phyloP scores from a whole-genome alignment of 2,797 vertebrate genomes.

The Chrosomus eos region DNA sequence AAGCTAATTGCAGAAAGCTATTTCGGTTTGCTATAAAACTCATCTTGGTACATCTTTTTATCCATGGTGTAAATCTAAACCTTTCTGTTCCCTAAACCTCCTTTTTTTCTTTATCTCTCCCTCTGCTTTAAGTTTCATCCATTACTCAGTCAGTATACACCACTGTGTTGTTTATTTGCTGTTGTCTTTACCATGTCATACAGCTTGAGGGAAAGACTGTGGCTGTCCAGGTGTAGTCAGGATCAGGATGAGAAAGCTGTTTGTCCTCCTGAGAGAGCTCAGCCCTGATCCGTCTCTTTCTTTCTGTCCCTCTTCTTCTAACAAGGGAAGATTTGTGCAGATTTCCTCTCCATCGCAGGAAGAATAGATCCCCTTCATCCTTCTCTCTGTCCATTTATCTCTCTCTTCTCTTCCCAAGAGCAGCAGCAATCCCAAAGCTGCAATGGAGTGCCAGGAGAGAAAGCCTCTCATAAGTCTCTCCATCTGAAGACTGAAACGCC shows the following conservation, averaged over 20 bases:
- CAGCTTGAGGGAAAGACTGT: conserved; percentile 15
- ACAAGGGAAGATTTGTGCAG: conserved; percentile 77
- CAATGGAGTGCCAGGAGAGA: conserved; percentile 65
- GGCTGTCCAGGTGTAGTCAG: conserved; percentile 48
- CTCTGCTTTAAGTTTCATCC: background rate
- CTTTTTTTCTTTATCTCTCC: background rate
- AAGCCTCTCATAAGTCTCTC: conserved; percentile 67
- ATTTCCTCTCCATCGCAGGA: conserved; percentile 70
- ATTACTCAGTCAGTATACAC: background rate
- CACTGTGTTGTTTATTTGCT: background rate
- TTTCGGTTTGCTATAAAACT: conserved; percentile 33
- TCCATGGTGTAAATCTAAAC: conserved; percentile 24
- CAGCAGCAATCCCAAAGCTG: conserved; percentile 70
- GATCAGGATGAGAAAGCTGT: conserved; percentile 60
- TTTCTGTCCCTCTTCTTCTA: conserved; percentile 64
- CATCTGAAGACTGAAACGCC: conserved; percentile 31
- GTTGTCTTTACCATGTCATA: conserved; percentile 19
- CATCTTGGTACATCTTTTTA: conserved; percentile 31
- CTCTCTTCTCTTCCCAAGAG: conserved; percentile 68
- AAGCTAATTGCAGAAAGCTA: conserved; percentile 59
- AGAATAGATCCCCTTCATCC: conserved; percentile 74
- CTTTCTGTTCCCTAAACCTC: background rate
- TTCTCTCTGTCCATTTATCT: conserved; percentile 70
- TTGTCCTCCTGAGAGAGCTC: conserved; percentile 61
- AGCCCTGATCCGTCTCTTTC: conserved; percentile 66